These are phyloP conservation scores for Luidia sarsii DNA, from an alignment of 53 echinoderm and acorn worm species.

Conservation along the genomic window DNA sequence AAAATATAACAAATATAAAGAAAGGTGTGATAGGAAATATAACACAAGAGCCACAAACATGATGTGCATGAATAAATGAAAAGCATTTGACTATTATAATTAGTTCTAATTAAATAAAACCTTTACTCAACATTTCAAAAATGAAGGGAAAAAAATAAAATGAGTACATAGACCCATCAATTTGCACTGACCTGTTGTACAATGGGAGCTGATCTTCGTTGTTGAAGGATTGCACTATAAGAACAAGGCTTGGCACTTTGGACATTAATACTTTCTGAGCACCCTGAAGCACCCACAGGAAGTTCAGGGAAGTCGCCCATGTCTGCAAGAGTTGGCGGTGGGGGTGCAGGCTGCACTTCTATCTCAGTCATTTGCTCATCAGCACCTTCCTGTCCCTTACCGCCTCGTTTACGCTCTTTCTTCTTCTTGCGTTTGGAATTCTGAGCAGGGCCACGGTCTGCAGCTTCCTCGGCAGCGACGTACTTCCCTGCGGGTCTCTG, in stretches of 20 bases:
- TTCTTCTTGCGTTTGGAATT: slow-evolving; percentile 52
- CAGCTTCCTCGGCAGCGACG: slow-evolving; percentile 11
- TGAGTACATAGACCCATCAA: too few relatives aligned
- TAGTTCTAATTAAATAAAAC: too few relatives aligned
- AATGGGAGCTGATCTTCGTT: slow-evolving; percentile 29
- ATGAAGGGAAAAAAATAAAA: too few relatives aligned
- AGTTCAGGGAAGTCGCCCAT: slow-evolving; percentile 83
- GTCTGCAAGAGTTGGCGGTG: slow-evolving; percentile 77
- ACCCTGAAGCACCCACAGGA: slow-evolving; percentile 40
- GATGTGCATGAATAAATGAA: too few relatives aligned
- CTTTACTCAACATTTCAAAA: too few relatives aligned
- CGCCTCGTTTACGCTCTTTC: slow-evolving; percentile 63
- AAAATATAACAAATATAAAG: too few relatives aligned
- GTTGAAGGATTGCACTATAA: slow-evolving; percentile 78
- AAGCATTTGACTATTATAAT: too few relatives aligned
- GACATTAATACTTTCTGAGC: not conserved
- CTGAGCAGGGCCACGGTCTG: not conserved
- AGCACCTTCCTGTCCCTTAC: slow-evolving; percentile 39
- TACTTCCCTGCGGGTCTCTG: slow-evolving; percentile 17
- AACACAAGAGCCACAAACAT: too few relatives aligned
- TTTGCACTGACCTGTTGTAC: slow-evolving; percentile 48
- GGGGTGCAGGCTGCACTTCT: slow-evolving; percentile 12
- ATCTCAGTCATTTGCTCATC: slow-evolving; percentile 11
- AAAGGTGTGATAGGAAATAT: too few relatives aligned
- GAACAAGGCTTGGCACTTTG: slow-evolving; percentile 34